phyloP scores from a whole-genome alignment of 2,113 vertebrate genomes.

The Oxygymnocypris stewartii region DNA sequence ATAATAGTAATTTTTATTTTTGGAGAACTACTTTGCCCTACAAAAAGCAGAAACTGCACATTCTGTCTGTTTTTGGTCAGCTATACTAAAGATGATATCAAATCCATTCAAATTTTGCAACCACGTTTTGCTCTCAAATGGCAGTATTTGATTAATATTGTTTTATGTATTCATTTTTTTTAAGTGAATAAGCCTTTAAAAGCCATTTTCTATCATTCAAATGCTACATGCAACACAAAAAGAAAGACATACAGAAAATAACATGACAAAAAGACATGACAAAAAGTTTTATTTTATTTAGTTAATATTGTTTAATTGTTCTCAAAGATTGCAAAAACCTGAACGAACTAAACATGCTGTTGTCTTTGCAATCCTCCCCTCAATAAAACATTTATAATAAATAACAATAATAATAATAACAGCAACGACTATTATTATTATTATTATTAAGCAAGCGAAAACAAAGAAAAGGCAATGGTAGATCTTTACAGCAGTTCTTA shows the following conservation, averaged over 20 bases:
- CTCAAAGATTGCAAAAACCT: not conserved
- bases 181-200: not conserved
- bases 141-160: too few species aligned
- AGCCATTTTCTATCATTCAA: not conserved
- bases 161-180: not conserved
- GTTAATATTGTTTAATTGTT: not conserved
- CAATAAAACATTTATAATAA: not conserved
- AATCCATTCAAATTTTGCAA: too few species aligned
- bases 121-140: too few species aligned
- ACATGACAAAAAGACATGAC: too few species aligned
- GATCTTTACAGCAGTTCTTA: not conserved
- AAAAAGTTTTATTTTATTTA: not conserved
- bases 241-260: not conserved
- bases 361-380: not conserved
- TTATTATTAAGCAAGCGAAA: not conserved
- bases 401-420: not conserved
- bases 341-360: not conserved
- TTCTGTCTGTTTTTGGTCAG: not conserved
- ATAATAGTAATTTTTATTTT: accelerated
- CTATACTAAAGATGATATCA: not conserved
- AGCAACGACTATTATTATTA: too few species aligned
- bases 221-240: not conserved
- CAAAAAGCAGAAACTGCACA: not conserved
- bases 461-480: not conserved
- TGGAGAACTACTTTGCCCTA: not conserved